Evolutionary conservation across 1,140 invertebrate genomes (phyloP).

Genomic region (Drosophila lacteicornis): DNA sequence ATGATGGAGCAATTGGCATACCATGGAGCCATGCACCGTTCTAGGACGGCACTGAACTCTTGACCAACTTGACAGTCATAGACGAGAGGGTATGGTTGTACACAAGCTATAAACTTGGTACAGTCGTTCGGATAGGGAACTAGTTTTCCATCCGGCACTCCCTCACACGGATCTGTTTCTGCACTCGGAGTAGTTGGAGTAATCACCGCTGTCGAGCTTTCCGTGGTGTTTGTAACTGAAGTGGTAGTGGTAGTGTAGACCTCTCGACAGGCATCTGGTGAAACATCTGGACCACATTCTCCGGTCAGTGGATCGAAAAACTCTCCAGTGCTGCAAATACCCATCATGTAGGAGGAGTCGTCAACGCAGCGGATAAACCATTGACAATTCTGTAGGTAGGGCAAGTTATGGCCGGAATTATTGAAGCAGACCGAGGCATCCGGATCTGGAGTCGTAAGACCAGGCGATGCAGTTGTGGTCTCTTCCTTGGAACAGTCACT

Average conservation of each 20-base stretch:
- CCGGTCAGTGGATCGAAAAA: constrained; percentile 61
- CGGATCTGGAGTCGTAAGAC: constrained; percentile 21
- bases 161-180: constrained; percentile 45
- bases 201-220: constrained; percentile 1
- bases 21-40: constrained; percentile 61
- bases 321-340: constrained; percentile 41
- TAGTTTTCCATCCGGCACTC: constrained; percentile 33
- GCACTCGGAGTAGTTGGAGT: constrained; percentile 3
- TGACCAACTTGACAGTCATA: constrained; percentile 50
- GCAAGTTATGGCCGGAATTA: constrained; percentile 16
- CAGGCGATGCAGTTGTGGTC: constrained; percentile 26
- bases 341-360: constrained; percentile 65
- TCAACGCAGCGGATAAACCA: constrained; percentile 54
- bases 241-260: constrained; percentile 7
- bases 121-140: constrained; percentile 72
- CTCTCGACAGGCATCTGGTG: constrained; percentile 53
- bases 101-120: constrained; percentile 60
- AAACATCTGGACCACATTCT: constrained; percentile 41
- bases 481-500: constrained; percentile 46
- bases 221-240: not conserved
- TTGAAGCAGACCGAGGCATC: constrained; percentile 33
- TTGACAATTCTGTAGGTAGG: constrained; percentile 56
- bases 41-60: constrained; percentile 62
- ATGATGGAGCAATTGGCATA: constrained; percentile 55
- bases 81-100: constrained; percentile 22